Base-by-base conservation (phyloP, 2,113 vertebrate species). In the Anarrhichthys ocellatus region DNA sequence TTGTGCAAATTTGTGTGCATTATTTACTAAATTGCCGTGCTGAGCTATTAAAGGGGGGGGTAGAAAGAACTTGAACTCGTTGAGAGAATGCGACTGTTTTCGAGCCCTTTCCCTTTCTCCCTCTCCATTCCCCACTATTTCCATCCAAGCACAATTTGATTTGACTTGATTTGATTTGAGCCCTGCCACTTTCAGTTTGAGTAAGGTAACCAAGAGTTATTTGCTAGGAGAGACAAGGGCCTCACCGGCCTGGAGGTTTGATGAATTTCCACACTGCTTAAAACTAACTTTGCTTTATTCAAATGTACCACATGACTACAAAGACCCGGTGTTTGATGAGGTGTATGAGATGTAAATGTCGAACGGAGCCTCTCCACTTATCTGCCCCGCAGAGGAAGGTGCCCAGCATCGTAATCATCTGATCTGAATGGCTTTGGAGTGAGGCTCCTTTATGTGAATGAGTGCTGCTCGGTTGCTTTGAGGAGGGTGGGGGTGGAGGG, bases 121-220 rank as follows among this genome's bases (percentile, higher is more conserved):
- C 22, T 56, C 76, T 59, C 11, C 24, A 6, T 62, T 69, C 78
- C 34, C 78, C 76, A 77, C 83, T 82, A 71, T 80, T 81, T 56
- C n/a, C 87, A 89, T 62, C 54, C 59, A 0, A 71, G 87, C 83
- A 38, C 84, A 78, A 85, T 89, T 90, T 87, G 88, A 91, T 93
- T 89, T 91, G 88, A 91, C 89, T 86, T 91, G 92, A 93, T 94
- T 91, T 92, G 89, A 92, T 89, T 88, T 89, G 89, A 93, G 88
- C 85, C 83, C 87, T 91, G 90, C 93, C 92, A 90, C 89, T 90
- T 92, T 85, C 82, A 75, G 80, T 93, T 91, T 91, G 91, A 84
- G 81, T 87, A 83, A 79, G 88, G 87, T 87, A 87, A 88, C 85
- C 83, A 70, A 56, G 88, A 81, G 88, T 84, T 90, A 78, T 90